These are phyloP conservation scores for Euthynnus affinis DNA, from an alignment of 2,797 vertebrate species.

Conservation along the genomic window DNA sequence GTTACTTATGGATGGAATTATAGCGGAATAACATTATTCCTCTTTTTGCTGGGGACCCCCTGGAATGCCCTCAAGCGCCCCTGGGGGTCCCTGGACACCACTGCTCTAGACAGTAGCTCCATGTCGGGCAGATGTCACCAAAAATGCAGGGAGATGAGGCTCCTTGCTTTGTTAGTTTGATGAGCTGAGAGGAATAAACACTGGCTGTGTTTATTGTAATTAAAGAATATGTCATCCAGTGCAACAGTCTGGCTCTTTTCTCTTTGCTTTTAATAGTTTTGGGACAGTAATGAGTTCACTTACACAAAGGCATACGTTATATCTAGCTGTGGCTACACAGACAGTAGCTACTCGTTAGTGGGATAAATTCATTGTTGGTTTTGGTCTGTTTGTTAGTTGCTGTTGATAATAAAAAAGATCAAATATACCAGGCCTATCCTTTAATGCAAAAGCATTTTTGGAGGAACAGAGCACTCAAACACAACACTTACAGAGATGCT, in stretches of 20 bases:
- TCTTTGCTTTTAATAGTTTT: constrained; percentile 45
- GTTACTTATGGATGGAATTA: too few species aligned
- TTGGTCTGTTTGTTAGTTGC: constrained; percentile 33
- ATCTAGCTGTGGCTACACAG: constrained; percentile 44
- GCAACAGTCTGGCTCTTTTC: constrained; percentile 25
- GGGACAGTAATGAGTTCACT: constrained; percentile 36
- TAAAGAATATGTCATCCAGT: constrained; percentile 51
- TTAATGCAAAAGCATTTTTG: constrained; percentile 32
- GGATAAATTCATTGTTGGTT: constrained; percentile 34
- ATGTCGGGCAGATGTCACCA: constrained; percentile 18
- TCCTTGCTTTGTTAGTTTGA: constrained; percentile 49
- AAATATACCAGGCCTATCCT: constrained; percentile 31
- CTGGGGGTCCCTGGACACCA: too few species aligned
- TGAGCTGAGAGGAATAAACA: constrained; percentile 29
- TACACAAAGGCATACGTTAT: constrained; percentile 33
- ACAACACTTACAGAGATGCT: constrained; percentile 43
- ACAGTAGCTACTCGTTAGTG: constrained; percentile 27
- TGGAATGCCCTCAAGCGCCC: too few species aligned
- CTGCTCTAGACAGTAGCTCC: constrained; percentile 28
- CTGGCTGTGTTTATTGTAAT: constrained; percentile 44
- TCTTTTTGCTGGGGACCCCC: too few species aligned
- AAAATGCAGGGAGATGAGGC: constrained; percentile 13
- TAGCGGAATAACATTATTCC: too few species aligned
- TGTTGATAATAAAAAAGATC: constrained; percentile 40
- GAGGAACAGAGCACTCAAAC: constrained; percentile 21